Evolutionary conservation across 1,140 invertebrate genomes (phyloP).

Genomic region (Scaptomyza hsui): DNA sequence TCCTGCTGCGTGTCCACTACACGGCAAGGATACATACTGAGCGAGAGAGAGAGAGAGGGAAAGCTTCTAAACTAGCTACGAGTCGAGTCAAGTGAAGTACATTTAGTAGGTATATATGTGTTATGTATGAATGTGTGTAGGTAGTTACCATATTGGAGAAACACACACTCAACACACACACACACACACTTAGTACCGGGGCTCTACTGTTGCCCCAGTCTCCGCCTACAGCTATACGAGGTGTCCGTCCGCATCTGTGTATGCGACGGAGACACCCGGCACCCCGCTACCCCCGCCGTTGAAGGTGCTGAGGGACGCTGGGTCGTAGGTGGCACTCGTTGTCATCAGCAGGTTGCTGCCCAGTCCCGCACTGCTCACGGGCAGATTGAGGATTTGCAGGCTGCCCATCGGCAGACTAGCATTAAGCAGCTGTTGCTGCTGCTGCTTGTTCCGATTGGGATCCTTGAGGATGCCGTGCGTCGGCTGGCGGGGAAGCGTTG

Average conservation of each 20-base stretch:
- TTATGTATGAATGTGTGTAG: slow-evolving; percentile 24
- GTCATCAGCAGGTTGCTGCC: slow-evolving; percentile 82
- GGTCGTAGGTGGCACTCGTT: slow-evolving; percentile 75
- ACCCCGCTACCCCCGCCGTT: slow-evolving; percentile 45
- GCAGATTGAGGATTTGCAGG: slow-evolving; percentile 81
- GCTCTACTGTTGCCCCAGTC: slow-evolving; percentile 54
- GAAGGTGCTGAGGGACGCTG: slow-evolving; percentile 77
- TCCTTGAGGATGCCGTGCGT: slow-evolving; percentile 87
- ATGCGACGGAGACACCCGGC: slow-evolving; percentile 64
- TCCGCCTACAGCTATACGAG: slow-evolving; percentile 83
- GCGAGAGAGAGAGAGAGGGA: slow-evolving; percentile 10
- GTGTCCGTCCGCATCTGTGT: slow-evolving; percentile 82
- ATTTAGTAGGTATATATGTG: slow-evolving; percentile 40
- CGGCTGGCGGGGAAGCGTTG: slow-evolving; percentile 84
- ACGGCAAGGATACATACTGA: slow-evolving; percentile 15
- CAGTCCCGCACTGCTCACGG: slow-evolving; percentile 53
- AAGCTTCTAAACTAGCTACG: slow-evolving; percentile 71
- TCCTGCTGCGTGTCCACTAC: slow-evolving; percentile 1
- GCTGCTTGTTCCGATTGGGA: slow-evolving; percentile 86
- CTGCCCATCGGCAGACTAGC: slow-evolving; percentile 70
- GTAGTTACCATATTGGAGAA: slow-evolving; percentile 12
- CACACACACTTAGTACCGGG: slow-evolving; percentile 55
- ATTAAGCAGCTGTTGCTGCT: slow-evolving; percentile 68
- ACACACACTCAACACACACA: background rate
- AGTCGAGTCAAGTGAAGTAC: slow-evolving; percentile 37